These are phyloP conservation scores for Buceros bicornis DNA, from an alignment of 2,797 vertebrate species.

Conservation along the genomic window DNA sequence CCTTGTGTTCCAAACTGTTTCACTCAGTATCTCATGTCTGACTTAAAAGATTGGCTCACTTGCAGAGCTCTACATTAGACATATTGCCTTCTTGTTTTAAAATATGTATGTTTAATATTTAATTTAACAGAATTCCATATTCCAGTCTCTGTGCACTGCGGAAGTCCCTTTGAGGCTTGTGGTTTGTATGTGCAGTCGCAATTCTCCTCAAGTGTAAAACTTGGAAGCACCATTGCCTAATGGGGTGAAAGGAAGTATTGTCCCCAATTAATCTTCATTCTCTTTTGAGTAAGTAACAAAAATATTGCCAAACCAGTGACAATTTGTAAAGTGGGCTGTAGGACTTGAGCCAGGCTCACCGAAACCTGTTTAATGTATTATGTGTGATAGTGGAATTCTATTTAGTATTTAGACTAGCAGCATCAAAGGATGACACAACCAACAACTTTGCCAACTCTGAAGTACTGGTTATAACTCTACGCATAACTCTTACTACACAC, in stretches of 20 bases:
- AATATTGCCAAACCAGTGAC: constrained; percentile 25
- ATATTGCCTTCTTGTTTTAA: constrained; percentile 46
- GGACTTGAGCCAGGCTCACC: constrained; percentile 4
- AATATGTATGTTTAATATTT: constrained; percentile 52
- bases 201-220: not conserved
- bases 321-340: constrained; percentile 40
- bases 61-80: constrained; percentile 51
- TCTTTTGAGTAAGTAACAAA: constrained; percentile 39
- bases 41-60: constrained; percentile 24
- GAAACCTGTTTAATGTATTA: constrained; percentile 11
- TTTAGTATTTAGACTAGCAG: not conserved
- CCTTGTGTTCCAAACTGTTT: not conserved
- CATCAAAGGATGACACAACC: not conserved
- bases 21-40: not conserved
- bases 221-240: constrained; percentile 55
- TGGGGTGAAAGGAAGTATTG: constrained; percentile 33
- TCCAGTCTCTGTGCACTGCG: not conserved
- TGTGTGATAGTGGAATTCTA: not conserved
- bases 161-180: constrained; percentile 30
- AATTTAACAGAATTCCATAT: constrained; percentile 41
- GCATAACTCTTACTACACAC: accelerated
- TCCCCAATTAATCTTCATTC: constrained; percentile 50
- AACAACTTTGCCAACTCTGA: constrained; percentile 13
- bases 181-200: constrained; percentile 16
- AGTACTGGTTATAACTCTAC: not conserved